Base-by-base conservation (phyloP, 2,797 vertebrate species). In the Myotis vivesi region DNA sequence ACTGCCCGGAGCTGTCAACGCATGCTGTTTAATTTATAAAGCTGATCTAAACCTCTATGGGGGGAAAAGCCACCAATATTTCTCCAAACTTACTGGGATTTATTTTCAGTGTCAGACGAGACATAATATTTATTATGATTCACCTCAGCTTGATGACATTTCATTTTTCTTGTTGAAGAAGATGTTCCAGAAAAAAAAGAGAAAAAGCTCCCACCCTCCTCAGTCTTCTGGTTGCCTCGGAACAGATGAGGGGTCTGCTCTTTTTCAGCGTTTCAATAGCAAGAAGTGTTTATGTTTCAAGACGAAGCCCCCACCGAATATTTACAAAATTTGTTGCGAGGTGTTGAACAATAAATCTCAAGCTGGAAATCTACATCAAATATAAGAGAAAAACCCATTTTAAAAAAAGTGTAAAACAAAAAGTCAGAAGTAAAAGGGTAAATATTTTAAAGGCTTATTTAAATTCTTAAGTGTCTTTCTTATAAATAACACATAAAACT, bases 21-120 rank as follows among this genome's bases (percentile, higher is more conserved):
- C 97, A 64, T 97, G 97, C 98, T 98, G 98, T 98, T 99, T 99
- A 99, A 99, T 99, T 99, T 99, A 99, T 98, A 98, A 98, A 98
- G 97, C 97, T 95, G 97, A 97, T 98, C 98, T 98, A 98, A 98
- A 98, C 97, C 97, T 98, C 97, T 97, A 93, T 75, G 96, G 95
- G 96, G 96, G 97, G 96, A 98, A 98, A 98, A 98, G 98, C 98
- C 97, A 97, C 98, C 98, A 98, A 98, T 98, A 98, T 98, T 98
- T 98, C 98, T 98, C 97, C 98, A 98, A 98, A 98, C 98, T 98
- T 98, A 97, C 97, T 97, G 98, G 98, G 98, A 99, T 98, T 99
- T 98, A 98, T 99, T 98, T 99, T 98, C 97, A 97, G 97, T 98
- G 98, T 98, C 98, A 99, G 97, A 98, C 97, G 98, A 99, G 99